Conservation (phyloP, 2,797 vertebrate genomes). For the Meda fulgida region DNA sequence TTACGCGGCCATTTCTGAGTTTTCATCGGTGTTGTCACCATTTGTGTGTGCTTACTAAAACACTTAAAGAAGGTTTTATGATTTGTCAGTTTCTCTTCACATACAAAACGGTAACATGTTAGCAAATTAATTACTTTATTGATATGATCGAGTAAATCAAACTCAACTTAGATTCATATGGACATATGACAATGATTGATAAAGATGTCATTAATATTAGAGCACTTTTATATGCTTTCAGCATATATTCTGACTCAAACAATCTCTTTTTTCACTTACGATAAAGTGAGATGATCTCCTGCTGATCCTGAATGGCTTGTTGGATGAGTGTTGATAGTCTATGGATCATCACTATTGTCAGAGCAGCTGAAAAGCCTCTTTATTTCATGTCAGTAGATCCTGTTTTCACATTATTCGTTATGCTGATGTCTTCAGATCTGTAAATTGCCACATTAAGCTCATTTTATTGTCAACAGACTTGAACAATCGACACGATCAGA, state of each 20-base stretch:
- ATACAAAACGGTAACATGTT: not conserved
- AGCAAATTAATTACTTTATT: no score
- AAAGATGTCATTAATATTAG: not conserved
- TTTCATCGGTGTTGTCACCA: no score
- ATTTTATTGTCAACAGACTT: no score
- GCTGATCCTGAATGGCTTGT: not conserved
- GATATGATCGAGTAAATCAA: no score
- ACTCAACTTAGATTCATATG: not conserved
- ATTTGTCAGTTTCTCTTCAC: not conserved
- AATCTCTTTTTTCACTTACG: no score
- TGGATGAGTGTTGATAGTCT: not conserved
- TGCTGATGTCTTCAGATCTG: not conserved
- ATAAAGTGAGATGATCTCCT: not conserved
- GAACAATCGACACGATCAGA: no score
- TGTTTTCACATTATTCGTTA: not conserved
- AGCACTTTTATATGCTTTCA: not conserved
- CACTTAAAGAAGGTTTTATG: no score
- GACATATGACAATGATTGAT: not conserved
- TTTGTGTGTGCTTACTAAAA: no score
- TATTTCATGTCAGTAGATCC: not conserved
- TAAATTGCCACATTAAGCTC: not conserved
- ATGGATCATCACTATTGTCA: not conserved
- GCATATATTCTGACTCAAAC: not conserved
- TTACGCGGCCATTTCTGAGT: no score
- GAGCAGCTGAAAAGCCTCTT: not conserved